Percentiles rank a stretch among this genome's conserved stretches.
phyloP scores from a whole-genome alignment of 1,140 invertebrate genomes.

The Cydia amplana region DNA sequence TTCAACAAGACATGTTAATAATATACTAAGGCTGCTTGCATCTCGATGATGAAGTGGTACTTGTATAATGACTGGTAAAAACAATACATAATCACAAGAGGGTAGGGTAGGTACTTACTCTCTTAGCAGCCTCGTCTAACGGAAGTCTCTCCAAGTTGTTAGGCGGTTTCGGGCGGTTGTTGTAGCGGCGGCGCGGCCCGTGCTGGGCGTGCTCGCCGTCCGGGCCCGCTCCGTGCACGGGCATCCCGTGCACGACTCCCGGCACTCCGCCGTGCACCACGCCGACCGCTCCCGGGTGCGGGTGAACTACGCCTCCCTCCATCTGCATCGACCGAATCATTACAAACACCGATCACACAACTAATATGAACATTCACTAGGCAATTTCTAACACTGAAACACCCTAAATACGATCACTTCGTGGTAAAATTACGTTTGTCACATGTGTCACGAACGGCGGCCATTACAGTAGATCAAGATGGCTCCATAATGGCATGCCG shows the following conservation, averaged over 20 bases:
- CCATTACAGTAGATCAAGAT: conserved; percentile 29
- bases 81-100: conserved; percentile 15
- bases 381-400: not conserved
- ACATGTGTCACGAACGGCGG: conserved; percentile 29
- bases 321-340: conserved; percentile 49
- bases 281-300: conserved; percentile 51
- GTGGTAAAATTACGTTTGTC: not conserved
- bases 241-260: conserved; percentile 65
- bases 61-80: not conserved
- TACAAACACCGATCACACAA: not conserved
- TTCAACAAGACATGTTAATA: no score
- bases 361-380: not conserved
- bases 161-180: conserved; percentile 63
- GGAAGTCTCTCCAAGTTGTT: conserved; percentile 69
- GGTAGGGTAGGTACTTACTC: conserved; percentile 53
- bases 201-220: conserved; percentile 67
- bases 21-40: not conserved
- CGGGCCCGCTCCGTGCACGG: conserved; percentile 65
- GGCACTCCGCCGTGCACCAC: conserved; percentile 61
- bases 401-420: conserved; percentile 10
- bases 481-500: conserved; percentile 21
- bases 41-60: not conserved
- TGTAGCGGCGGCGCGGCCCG: conserved; percentile 64
- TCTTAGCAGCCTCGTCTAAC: conserved; percentile 75
- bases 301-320: conserved; percentile 70